Percentiles rank a stretch among this genome's conserved stretches.
These are phyloP conservation scores for Ochlodes sylvanus DNA, from an alignment of 2,888 invertebrate species.

Conservation along the genomic window DNA sequence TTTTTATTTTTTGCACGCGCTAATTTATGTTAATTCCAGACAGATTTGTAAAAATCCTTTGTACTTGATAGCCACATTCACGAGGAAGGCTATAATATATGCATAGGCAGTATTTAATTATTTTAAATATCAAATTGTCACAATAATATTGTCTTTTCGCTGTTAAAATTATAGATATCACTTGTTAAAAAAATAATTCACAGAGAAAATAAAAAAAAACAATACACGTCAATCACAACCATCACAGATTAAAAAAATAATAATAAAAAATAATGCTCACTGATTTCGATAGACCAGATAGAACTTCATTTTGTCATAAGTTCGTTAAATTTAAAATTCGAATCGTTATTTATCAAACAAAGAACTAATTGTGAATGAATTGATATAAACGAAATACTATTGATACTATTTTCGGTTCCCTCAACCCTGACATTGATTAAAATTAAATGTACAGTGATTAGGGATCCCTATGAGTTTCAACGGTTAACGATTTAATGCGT, in stretches of 20 bases:
- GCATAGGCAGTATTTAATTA: too few species aligned
- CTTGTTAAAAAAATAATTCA: neutral
- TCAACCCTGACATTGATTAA: slow-evolving; percentile 24
- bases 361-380: slow-evolving; percentile 27
- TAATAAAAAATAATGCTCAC: slow-evolving; percentile 59
- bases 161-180: too few species aligned
- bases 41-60: too few species aligned
- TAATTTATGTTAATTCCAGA: too few species aligned
- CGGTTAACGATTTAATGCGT: neutral
- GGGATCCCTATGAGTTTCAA: slow-evolving; percentile 17
- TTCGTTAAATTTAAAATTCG: slow-evolving; percentile 18
- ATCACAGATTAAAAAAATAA: slow-evolving; percentile 21
- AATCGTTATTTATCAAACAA: slow-evolving; percentile 33
- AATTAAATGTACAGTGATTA: slow-evolving; percentile 4
- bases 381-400: slow-evolving; percentile 16
- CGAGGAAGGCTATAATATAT: too few species aligned
- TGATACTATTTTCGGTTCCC: slow-evolving; percentile 3
- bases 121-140: too few species aligned
- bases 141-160: too few species aligned
- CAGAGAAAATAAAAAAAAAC: neutral
- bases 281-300: slow-evolving; percentile 72
- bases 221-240: slow-evolving; percentile 7
- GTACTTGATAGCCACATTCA: too few species aligned
- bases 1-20: too few species aligned
- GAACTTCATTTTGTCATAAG: slow-evolving; percentile 61